phyloP scores from a whole-genome alignment of 2,888 invertebrate genomes.

The Thelaira solivaga region DNA sequence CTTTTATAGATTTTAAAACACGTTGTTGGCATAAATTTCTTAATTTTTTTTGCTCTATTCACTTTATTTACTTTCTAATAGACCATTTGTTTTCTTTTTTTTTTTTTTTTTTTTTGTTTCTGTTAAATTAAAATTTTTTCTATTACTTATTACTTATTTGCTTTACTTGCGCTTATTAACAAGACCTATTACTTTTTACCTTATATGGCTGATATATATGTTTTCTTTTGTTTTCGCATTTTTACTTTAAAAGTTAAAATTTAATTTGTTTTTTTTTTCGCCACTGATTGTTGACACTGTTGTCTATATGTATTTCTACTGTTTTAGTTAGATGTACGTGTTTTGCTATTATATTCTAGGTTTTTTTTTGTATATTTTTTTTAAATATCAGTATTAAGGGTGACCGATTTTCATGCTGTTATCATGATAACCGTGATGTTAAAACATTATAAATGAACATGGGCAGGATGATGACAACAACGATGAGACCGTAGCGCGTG shows the following conservation, averaged over 20 bases:
- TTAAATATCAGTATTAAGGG: not conserved
- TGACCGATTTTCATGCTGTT: conserved; percentile 44
- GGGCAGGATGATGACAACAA: not conserved
- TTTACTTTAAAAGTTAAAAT: no score
- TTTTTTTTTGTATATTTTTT: no score
- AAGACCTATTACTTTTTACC: no score
- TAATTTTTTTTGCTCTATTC: not conserved
- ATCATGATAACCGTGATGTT: conserved; percentile 12
- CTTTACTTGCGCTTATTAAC: no score
- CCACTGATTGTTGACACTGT: not conserved
- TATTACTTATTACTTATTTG: no score
- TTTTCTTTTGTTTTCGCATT: no score
- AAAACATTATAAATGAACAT: conserved; percentile 4
- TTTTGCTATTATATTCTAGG: not conserved
- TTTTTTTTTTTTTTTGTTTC: no score
- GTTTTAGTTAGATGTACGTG: not conserved
- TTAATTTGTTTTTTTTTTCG: no score
- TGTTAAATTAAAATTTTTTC: no score
- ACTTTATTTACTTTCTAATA: not conserved
- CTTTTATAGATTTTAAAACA: conserved; percentile 34
- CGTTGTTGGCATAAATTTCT: conserved; percentile 21
- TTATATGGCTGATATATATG: no score
- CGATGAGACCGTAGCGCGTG: conserved; percentile 35
- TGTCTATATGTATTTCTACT: no score
- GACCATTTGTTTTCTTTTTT: not conserved